Evolutionary conservation across 2,113 vertebrate genomes (phyloP).

Genomic region (Lethenteron camtschaticum): DNA sequence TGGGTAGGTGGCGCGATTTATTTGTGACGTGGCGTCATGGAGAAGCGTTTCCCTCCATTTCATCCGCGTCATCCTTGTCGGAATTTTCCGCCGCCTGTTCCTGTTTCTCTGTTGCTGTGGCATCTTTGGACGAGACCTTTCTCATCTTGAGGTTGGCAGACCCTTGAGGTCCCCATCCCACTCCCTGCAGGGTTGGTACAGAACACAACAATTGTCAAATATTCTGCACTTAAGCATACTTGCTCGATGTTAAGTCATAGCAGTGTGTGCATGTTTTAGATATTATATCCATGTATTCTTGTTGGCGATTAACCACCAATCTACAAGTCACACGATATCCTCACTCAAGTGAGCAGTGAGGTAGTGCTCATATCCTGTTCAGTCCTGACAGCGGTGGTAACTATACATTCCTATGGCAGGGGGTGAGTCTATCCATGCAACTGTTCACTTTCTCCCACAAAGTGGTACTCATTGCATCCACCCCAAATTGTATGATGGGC

Average conservation of each 20-base stretch:
- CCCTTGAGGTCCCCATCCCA: conserved; percentile 79
- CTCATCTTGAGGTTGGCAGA: conserved; percentile 70
- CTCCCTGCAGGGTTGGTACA: conserved; percentile 27
- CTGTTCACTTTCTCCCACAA: no score
- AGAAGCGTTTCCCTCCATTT: conserved; percentile 9
- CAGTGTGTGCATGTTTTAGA: background rate
- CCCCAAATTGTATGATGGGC: no score
- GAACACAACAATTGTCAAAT: conserved; percentile 6
- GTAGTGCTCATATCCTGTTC: no score
- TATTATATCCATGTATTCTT: background rate
- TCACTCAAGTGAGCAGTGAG: background rate
- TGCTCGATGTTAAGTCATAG: no score
- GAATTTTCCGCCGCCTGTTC: conserved; percentile 11
- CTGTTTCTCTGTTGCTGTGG: conserved; percentile 15
- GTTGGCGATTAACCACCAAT: background rate
- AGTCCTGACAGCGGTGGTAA: no score
- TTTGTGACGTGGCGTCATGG: no score
- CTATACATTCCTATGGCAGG: no score
- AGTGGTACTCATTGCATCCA: no score
- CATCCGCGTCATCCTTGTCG: conserved; percentile 14
- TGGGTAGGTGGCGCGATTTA: no score
- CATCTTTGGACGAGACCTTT: conserved; percentile 35
- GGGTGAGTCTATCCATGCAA: no score
- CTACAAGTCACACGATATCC: background rate
- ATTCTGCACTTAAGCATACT: background rate